These are phyloP conservation scores for Anorthoa munda DNA, from an alignment of 2,888 invertebrate genomes.

Conservation along the genomic window DNA sequence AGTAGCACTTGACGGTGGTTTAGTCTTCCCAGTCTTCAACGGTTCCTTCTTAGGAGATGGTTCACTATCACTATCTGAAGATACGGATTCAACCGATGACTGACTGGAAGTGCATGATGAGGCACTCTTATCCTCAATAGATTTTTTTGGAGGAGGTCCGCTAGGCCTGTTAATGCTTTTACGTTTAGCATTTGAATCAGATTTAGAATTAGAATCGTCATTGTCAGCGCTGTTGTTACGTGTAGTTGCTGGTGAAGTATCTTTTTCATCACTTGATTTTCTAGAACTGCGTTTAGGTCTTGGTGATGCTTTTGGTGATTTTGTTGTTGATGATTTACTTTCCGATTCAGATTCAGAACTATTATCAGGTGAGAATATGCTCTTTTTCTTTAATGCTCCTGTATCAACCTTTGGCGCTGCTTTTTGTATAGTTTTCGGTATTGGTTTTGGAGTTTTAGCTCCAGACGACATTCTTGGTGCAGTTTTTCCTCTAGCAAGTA, in stretches of 20 bases:
- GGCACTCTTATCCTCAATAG: conserved; percentile 83
- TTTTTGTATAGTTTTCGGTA: conserved; percentile 84
- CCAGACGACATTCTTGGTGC: conserved; percentile 78
- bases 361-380: conserved; percentile 96
- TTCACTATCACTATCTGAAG: conserved; percentile 87
- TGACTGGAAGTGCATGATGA: conserved; percentile 88
- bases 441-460: conserved; percentile 85
- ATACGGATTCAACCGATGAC: conserved; percentile 86
- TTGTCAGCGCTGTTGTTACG: conserved; percentile 71
- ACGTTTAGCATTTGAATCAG: conserved; percentile 78
- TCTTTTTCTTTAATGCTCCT: conserved; percentile 92
- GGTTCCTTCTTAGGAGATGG: conserved; percentile 80
- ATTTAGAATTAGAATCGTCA: conserved; percentile 79
- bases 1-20: conserved; percentile 76
- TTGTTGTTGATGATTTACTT: conserved; percentile 76
- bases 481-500: conserved; percentile 90
- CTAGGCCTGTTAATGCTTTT: conserved; percentile 80
- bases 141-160: conserved; percentile 86
- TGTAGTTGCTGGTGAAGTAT: conserved; percentile 72
- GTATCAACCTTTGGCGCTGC: conserved; percentile 75
- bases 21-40: conserved; percentile 82
- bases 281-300: conserved; percentile 79
- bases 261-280: conserved; percentile 86
- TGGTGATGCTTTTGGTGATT: conserved; percentile 80
- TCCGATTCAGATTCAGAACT: conserved; percentile 87